Conservation (phyloP, 2,888 invertebrate genomes). For the Sepioteuthis lessoniana region DNA sequence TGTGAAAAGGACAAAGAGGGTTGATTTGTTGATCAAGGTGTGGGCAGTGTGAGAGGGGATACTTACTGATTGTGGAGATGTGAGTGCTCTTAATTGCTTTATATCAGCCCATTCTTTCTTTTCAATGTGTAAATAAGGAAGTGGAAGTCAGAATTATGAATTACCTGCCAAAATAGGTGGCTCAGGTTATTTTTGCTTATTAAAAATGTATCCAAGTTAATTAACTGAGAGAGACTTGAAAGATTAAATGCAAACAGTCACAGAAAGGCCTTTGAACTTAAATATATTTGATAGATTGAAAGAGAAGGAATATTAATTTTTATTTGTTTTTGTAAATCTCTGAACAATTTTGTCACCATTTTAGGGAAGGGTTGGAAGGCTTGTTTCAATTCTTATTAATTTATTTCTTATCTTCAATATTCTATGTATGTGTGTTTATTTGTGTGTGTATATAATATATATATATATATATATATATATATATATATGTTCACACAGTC, state of each 20-base stretch:
- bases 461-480: too few species aligned
- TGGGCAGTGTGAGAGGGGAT: neutral
- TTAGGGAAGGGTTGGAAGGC: neutral
- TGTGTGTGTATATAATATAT: too few species aligned
- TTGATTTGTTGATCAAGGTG: neutral
- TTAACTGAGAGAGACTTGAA: neutral
- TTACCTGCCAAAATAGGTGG: slow-evolving; percentile 33
- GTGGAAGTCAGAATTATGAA: neutral
- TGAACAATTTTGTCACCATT: neutral
- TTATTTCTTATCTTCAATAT: too few species aligned
- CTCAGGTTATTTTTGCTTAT: neutral
- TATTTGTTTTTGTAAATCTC: neutral
- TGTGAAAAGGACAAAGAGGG: neutral
- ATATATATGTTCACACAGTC: too few species aligned
- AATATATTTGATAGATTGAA: neutral
- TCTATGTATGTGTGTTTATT: too few species aligned
- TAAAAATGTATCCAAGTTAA: neutral
- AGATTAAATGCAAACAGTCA: neutral
- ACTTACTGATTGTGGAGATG: neutral
- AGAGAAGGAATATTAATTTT: neutral
- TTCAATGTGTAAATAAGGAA: slow-evolving; percentile 12
- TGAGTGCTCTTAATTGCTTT: too few species aligned
- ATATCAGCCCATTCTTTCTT: too few species aligned
- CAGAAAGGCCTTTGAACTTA: neutral
- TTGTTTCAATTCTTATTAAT: neutral